These are phyloP conservation scores for Acinonyx jubatus DNA, from an alignment of 2,113 vertebrate genomes.

Conservation along the genomic window DNA sequence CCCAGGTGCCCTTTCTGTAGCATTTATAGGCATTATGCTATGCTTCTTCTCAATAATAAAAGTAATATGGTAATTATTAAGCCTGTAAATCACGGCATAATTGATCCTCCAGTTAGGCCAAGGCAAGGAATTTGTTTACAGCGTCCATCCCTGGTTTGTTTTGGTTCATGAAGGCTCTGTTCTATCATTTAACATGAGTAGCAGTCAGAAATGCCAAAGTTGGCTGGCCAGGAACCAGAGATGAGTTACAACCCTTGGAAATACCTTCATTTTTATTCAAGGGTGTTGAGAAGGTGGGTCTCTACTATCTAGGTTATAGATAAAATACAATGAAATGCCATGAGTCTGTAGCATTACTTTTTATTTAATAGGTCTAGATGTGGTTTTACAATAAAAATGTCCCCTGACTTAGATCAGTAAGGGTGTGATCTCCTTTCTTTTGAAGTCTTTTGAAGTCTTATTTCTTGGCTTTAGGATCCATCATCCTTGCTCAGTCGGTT, in stretches of 20 bases:
- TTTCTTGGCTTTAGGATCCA: not conserved
- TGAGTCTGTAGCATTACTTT: not conserved
- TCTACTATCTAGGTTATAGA: not conserved
- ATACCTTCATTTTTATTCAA: not conserved
- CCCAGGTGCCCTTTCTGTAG: not conserved
- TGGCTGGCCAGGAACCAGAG: not conserved
- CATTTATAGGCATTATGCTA: not conserved
- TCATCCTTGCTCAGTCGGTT: not conserved
- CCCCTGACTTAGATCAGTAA: not conserved
- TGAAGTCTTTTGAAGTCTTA: not conserved
- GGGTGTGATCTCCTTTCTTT: not conserved
- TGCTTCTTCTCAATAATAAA: not conserved
- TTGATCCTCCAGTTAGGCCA: not conserved
- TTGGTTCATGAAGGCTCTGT: not conserved
- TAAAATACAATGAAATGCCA: not conserved
- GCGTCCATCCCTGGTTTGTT: not conserved
- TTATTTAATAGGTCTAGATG: not conserved
- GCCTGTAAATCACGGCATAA: not conserved
- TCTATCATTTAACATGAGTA: not conserved
- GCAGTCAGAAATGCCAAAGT: not conserved
- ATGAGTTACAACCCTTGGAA: not conserved
- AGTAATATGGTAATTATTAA: not conserved
- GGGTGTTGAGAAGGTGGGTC: not conserved
- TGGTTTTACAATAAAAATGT: not conserved
- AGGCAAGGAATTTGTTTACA: not conserved